Percentiles rank a stretch among this genome's conserved stretches.
These are phyloP conservation scores for Drosophila robusta DNA, from an alignment of 2,888 invertebrate species.

Conservation along the genomic window DNA sequence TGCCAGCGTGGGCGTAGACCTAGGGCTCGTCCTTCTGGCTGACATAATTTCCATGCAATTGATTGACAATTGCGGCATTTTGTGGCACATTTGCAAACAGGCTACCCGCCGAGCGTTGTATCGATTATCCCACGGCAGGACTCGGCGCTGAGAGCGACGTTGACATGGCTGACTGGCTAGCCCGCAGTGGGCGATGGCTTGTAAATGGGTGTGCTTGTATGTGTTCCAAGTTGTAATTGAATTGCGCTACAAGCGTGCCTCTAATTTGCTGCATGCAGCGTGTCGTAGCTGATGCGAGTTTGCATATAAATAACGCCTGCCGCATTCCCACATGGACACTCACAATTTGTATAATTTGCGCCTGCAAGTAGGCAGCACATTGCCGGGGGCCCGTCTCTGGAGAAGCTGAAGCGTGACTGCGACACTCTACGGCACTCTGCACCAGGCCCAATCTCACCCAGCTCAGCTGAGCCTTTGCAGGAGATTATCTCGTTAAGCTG, in stretches of 20 bases:
- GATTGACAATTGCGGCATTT: slow-evolving; percentile 79
- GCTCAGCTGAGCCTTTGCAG: slow-evolving; percentile 46
- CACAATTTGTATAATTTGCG: slow-evolving; percentile 58
- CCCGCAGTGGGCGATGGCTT: slow-evolving; percentile 14
- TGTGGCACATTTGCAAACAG: slow-evolving; percentile 75
- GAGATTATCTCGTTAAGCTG: slow-evolving; percentile 61
- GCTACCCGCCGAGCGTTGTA: slow-evolving; percentile 62
- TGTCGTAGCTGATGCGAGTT: not conserved
- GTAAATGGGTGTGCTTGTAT: slow-evolving; percentile 3
- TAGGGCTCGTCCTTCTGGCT: slow-evolving; percentile 30
- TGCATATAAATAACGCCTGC: slow-evolving; percentile 4
- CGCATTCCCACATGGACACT: slow-evolving; percentile 32
- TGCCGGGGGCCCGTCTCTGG: not conserved
- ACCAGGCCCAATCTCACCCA: slow-evolving; percentile 1
- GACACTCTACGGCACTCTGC: slow-evolving; percentile 6
- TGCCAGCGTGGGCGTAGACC: slow-evolving; percentile 10
- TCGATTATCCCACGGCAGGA: slow-evolving; percentile 69
- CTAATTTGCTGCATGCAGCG: slow-evolving; percentile 45
- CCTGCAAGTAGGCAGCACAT: slow-evolving; percentile 37
- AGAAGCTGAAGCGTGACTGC: slow-evolving; percentile 17
- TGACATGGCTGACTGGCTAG: slow-evolving; percentile 28
- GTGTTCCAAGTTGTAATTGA: slow-evolving; percentile 57
- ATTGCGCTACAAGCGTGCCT: slow-evolving; percentile 29
- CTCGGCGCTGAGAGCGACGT: slow-evolving; percentile 31
- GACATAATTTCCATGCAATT: slow-evolving; percentile 78